Base-by-base conservation (phyloP, 2,113 vertebrate species). In the Dasyprocta punctata region DNA sequence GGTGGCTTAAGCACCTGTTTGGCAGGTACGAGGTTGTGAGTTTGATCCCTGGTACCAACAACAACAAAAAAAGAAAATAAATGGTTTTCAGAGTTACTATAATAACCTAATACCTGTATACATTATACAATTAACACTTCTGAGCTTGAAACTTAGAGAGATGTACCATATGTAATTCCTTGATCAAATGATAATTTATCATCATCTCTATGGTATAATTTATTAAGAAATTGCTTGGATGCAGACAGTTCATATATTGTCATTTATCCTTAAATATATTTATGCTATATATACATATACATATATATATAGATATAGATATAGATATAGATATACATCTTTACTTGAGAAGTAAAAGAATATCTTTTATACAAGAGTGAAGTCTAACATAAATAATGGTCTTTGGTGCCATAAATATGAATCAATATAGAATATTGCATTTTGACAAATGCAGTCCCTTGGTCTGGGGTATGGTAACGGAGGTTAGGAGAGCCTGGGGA, bases 151-250 rank as follows among this genome's bases (percentile, higher is more conserved):
- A 60, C 24, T 81, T 86, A 24, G 4, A 90, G 33, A 84, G n/a
- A 52, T 89, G 83, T 0, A 83, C n/a, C 61, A 0, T 14, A 60
- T 17, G 17, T 7, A 90, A 80, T 86, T 77, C 2, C 33, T 86
- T 84, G 33, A 94, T 22, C 41, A 94, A 94, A 81, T 85, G 41
- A 30, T 7, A 80, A 38, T 65, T 85, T 49, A n/a, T 47, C 13
- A 73, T 58, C 10, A 83, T 10, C 22, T 1, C 75, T 3, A 14
- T 90, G 26, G 6, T 54, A 77, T 36, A 82, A 65, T 49, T 49
- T 87, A 86, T 73, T 94, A 87, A 56, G 36, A 86, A 94, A 58
- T 87, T 80, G 80, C 26, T 67, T 73, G 5, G 16, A 69, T 19
- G 7, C 2, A 71, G 13, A 78, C 8, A 86, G 89, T 86, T 63